phyloP scores from a whole-genome alignment of 2,888 invertebrate genomes.

The Macrophya annulata region DNA sequence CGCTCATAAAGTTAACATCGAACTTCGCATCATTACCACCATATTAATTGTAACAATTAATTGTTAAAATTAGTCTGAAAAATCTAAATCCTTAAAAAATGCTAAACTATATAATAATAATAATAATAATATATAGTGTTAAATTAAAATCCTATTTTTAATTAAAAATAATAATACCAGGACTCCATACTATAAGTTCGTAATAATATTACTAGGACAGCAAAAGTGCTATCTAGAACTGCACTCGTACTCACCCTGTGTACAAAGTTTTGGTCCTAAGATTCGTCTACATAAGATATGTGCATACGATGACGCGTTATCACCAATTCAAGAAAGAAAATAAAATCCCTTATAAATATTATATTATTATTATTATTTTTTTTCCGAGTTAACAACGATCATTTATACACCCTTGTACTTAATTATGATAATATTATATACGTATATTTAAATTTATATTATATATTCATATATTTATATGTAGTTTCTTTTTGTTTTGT shows the following conservation, averaged over 20 bases:
- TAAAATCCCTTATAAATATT: conserved; percentile 15
- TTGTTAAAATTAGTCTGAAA: conserved; percentile 30
- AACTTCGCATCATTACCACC: conserved; percentile 31
- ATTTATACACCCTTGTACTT: conserved; percentile 38
- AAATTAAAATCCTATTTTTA: conserved; percentile 32
- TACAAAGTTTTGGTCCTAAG: conserved; percentile 47
- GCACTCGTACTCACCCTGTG: conserved; percentile 40
- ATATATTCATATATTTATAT: background rate
- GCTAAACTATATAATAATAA: conserved; percentile 35
- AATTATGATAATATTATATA: conserved; percentile 10
- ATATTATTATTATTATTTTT: conserved; percentile 7
- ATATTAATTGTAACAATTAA: conserved; percentile 21
- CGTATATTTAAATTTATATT: conserved; percentile 1
- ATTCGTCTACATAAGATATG: conserved; percentile 49
- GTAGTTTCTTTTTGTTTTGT: background rate
- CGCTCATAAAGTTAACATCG: conserved; percentile 3
- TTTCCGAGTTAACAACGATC: background rate
- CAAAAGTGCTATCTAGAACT: background rate
- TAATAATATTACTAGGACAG: conserved; percentile 44
- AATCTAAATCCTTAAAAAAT: conserved; percentile 36
- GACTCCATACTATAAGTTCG: conserved; percentile 9
- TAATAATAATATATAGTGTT: conserved; percentile 28
- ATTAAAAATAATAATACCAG: conserved; percentile 35
- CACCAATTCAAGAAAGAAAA: conserved; percentile 20
- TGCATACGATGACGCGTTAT: conserved; percentile 25